Conservation (phyloP, 2,113 vertebrate species). For the Ammodramus savannarum region DNA sequence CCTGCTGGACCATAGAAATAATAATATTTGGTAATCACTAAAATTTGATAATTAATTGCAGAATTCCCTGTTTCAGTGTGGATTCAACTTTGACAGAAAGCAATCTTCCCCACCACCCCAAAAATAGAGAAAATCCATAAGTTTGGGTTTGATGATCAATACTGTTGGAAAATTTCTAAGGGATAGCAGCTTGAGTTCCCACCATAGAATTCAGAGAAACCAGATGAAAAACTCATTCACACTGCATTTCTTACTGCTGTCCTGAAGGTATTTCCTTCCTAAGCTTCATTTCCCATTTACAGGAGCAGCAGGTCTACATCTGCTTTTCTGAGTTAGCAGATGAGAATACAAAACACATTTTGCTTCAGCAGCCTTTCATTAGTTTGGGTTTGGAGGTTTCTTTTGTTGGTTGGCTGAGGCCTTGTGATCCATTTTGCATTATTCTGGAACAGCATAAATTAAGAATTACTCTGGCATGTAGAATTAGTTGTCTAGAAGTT, state of each 20-base stretch:
- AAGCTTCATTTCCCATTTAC: not conserved
- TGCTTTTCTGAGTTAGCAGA: not conserved
- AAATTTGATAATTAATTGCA: not conserved
- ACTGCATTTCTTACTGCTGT: not conserved
- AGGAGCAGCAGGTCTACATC: not conserved
- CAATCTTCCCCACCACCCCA: rapidly evolving
- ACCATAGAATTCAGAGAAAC: not conserved
- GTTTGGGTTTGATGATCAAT: not conserved
- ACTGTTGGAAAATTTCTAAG: not conserved
- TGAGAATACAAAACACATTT: not conserved
- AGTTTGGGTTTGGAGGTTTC: not conserved
- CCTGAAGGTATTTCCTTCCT: not conserved
- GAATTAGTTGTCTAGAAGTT: not conserved
- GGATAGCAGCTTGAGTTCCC: not conserved
- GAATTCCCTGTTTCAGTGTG: not conserved
- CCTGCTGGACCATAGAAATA: not conserved
- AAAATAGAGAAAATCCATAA: not conserved
- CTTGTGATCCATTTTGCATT: not conserved
- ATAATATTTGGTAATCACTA: not conserved
- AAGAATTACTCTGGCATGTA: not conserved
- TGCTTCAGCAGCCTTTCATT: not conserved
- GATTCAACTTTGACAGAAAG: not conserved
- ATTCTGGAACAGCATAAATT: not conserved
- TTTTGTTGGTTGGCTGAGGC: not conserved
- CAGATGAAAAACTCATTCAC: not conserved